Conservation (phyloP, 53 echinoderm and acorn worm genomes). For the Holothuria scabra region DNA sequence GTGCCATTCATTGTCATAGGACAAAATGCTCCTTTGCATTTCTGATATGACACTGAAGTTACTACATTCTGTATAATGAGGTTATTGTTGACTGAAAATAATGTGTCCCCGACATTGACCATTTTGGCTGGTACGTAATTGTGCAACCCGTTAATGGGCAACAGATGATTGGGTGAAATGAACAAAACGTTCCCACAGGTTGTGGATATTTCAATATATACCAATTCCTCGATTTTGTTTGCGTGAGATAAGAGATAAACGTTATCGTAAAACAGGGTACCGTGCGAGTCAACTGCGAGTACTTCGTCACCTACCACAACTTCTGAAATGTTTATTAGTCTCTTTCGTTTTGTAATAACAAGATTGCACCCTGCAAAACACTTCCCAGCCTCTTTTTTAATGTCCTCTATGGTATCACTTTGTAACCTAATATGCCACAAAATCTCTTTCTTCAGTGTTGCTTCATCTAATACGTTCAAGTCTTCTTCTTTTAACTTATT, state of each 20-base stretch:
- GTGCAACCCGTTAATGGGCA: neutral
- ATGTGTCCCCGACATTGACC: neutral
- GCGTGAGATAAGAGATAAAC: conserved; percentile 12
- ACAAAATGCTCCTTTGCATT: neutral
- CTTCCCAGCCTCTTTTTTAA: no score
- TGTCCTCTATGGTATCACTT: neutral
- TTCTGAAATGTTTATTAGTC: neutral
- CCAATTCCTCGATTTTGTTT: neutral
- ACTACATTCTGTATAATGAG: neutral
- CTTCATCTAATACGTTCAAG: neutral
- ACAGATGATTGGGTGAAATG: neutral
- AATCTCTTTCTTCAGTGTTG: neutral
- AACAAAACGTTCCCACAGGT: neutral
- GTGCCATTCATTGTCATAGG: conserved; percentile 30
- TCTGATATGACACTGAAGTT: neutral
- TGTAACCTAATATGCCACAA: neutral
- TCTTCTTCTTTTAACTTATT: neutral
- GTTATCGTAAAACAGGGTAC: neutral
- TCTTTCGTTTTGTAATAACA: no score
- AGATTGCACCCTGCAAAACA: no score
- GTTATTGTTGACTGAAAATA: neutral
- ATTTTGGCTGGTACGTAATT: neutral
- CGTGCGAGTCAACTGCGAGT: neutral
- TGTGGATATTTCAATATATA: neutral
- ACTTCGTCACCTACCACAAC: neutral